A percentile compares a stretch with the other conserved stretches of the same genome.
Evolutionary conservation across 2,797 vertebrate species (phyloP).

Genomic region (Melanotaenia maccullochi): DNA sequence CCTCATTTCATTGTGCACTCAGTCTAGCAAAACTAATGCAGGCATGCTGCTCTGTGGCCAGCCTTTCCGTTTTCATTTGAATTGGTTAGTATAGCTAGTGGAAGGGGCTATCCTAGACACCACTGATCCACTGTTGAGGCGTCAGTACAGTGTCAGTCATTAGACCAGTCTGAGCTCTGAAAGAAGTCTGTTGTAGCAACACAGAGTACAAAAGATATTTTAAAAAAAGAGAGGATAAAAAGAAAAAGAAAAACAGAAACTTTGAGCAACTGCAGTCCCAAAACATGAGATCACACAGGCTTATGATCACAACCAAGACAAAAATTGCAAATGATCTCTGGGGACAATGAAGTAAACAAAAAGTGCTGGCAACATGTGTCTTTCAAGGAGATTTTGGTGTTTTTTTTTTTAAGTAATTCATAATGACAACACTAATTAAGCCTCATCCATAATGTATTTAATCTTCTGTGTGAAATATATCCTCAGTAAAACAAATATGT

Average conservation of each 20-base stretch:
- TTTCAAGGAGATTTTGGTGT: no score
- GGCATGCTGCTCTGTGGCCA: slow-evolving; percentile 62
- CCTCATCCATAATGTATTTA: background rate
- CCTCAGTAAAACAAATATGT: slow-evolving; percentile 39
- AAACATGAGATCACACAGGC: slow-evolving; percentile 19
- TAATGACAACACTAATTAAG: background rate
- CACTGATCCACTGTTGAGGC: slow-evolving; percentile 14
- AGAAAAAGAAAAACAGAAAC: slow-evolving; percentile 16
- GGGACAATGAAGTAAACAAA: no score
- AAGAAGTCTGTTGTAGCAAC: slow-evolving; percentile 12
- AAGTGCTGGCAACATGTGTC: no score
- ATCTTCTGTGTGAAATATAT: slow-evolving; percentile 18
- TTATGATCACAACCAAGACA: background rate
- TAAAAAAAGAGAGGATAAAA: background rate
- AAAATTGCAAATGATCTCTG: no score
- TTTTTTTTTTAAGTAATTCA: background rate
- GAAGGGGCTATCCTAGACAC: slow-evolving; percentile 9
- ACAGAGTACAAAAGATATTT: background rate
- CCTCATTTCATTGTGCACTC: slow-evolving; percentile 79
- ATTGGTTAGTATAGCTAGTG: slow-evolving; percentile 51
- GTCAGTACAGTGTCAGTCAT: background rate
- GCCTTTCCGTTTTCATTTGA: slow-evolving; percentile 53
- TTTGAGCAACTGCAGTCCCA: slow-evolving; percentile 4
- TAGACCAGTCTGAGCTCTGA: slow-evolving; percentile 11
- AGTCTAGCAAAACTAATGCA: slow-evolving; percentile 73